Percentiles rank a stretch among this genome's conserved stretches.
Conservation (phyloP, 2,888 invertebrate species). For the Limnephilus rhombicus region DNA sequence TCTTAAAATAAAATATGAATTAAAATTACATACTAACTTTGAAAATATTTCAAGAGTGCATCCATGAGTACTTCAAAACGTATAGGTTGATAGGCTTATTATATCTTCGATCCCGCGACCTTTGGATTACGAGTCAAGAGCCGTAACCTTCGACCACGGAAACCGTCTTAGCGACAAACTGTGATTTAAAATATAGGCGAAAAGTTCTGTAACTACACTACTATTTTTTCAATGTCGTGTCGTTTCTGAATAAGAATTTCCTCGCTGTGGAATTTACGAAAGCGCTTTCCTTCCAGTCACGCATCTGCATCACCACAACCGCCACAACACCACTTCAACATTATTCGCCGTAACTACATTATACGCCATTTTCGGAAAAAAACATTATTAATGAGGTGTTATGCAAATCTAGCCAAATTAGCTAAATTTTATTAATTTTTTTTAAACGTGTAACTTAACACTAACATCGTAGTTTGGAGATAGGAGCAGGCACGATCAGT, state of each 20-base stretch:
- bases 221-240: constrained; percentile 9
- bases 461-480: background rate
- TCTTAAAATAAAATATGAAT: too few species aligned
- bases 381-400: background rate
- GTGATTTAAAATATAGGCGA: background rate
- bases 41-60: too few species aligned
- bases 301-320: background rate
- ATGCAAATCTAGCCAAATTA: background rate
- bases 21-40: too few species aligned
- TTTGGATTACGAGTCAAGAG: too few species aligned
- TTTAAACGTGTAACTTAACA: background rate
- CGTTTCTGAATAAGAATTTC: background rate
- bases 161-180: too few species aligned
- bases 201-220: background rate
- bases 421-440: background rate
- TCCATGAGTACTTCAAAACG: too few species aligned
- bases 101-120: too few species aligned
- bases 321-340: background rate
- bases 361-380: background rate
- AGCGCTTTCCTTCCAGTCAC: constrained; percentile 33
- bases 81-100: too few species aligned
- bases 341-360: background rate
- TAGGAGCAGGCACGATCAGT: background rate
- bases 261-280: background rate
- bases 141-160: too few species aligned